Evolutionary conservation across 2,113 vertebrate genomes (phyloP).

Genomic region (Corythoichthys intestinalis): DNA sequence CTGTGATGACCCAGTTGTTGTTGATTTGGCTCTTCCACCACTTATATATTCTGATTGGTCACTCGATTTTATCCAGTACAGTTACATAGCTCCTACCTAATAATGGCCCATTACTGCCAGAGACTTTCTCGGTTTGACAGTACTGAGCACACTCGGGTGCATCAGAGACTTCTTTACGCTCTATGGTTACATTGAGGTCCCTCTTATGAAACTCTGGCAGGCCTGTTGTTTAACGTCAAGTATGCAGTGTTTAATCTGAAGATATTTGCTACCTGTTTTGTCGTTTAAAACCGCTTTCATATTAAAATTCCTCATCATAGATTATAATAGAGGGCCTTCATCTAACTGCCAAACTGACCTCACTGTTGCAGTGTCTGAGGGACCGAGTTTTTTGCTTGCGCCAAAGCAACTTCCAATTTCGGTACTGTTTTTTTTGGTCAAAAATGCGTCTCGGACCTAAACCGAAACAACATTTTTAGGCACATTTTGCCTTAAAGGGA

Average conservation of each 20-base stretch:
- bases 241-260: not conserved
- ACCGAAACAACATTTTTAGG: too few species aligned
- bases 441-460: too few species aligned
- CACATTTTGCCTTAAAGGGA: too few species aligned
- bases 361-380: too few species aligned
- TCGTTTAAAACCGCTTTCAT: not conserved
- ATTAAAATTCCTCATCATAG: not conserved
- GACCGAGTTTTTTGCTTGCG: too few species aligned
- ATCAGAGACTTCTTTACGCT: slow-evolving; percentile 21
- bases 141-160: slow-evolving; percentile 33
- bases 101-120: slow-evolving; percentile 61
- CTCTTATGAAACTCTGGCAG: slow-evolving; percentile 9
- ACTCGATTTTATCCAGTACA: slow-evolving; percentile 39
- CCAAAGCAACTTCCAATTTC: too few species aligned
- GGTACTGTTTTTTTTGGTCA: too few species aligned
- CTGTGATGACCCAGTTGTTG: slow-evolving; percentile 66
- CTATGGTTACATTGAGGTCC: slow-evolving; percentile 13
- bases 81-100: slow-evolving; percentile 40
- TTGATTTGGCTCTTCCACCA: slow-evolving; percentile 56
- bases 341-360: too few species aligned
- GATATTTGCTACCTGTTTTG: not conserved
- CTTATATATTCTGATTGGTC: slow-evolving; percentile 62
- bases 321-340: not conserved
- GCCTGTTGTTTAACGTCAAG: slow-evolving; percentile 15
- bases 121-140: slow-evolving; percentile 47